These are phyloP conservation scores for Shargacucullia verbasci DNA, from an alignment of 2,888 invertebrate species.

Conservation along the genomic window DNA sequence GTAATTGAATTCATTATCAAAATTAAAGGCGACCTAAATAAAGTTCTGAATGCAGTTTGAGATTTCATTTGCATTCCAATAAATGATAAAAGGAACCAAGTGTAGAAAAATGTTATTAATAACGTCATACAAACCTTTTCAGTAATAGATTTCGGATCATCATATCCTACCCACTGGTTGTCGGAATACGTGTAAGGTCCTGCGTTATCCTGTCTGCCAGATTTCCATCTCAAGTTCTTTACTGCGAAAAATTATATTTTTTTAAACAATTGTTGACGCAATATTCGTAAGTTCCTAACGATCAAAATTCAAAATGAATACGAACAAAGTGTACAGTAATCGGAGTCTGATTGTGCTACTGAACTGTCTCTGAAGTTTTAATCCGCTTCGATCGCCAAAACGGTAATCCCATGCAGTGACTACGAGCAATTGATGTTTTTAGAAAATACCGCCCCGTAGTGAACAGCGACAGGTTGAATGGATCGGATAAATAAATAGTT, in stretches of 20 bases:
- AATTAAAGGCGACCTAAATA: conserved; percentile 24
- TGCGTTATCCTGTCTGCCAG: conserved; percentile 89
- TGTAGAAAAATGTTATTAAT: background rate
- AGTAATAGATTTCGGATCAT: conserved; percentile 93
- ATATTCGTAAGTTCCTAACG: no score
- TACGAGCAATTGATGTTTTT: no score
- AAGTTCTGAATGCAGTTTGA: conserved; percentile 31
- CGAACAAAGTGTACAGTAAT: no score
- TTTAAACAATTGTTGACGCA: no score
- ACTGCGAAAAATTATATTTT: conserved; percentile 72
- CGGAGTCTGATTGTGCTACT: no score
- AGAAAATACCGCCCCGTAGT: no score
- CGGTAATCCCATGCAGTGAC: no score
- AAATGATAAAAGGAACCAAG: background rate
- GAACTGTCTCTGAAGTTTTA: no score
- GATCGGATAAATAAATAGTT: background rate
- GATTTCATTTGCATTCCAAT: conserved; percentile 11
- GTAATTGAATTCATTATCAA: conserved; percentile 22
- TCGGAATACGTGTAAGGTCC: conserved; percentile 94
- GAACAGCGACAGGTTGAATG: no score
- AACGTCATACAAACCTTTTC: conserved; percentile 87
- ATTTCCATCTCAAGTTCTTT: conserved; percentile 91
- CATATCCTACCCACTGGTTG: conserved; percentile 97
- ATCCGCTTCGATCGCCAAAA: no score
- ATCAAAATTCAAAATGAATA: no score